Conservation (phyloP, 2,113 vertebrate species). For the Siphamia tubifer region DNA sequence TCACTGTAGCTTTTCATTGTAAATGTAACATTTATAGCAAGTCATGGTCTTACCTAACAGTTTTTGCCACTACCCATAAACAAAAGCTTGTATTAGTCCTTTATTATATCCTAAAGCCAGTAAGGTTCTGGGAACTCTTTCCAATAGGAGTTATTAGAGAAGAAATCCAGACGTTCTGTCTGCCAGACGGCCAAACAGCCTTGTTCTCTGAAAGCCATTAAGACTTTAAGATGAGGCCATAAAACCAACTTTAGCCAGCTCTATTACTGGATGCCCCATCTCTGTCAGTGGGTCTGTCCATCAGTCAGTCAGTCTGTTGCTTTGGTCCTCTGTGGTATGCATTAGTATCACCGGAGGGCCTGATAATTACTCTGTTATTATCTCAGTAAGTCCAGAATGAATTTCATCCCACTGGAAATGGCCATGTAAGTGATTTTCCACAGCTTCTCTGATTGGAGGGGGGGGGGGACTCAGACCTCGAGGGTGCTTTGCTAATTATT, state of each 20-base stretch:
- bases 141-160: constrained; percentile 50
- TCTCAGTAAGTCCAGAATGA: constrained; percentile 55
- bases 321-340: constrained; percentile 28
- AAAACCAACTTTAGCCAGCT: constrained; percentile 55
- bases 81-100: constrained; percentile 25
- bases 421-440: constrained; percentile 57
- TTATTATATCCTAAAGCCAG: constrained; percentile 40
- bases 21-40: constrained; percentile 13
- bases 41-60: constrained; percentile 1
- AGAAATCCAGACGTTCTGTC: constrained; percentile 62
- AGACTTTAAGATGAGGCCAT: constrained; percentile 66
- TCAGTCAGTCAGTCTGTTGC: constrained; percentile 12
- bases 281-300: constrained; percentile 18
- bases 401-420: constrained; percentile 52
- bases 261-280: constrained; percentile 32
- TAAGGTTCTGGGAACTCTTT: constrained; percentile 63
- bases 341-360: constrained; percentile 37
- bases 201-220: constrained; percentile 66
- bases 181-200: constrained; percentile 59
- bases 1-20: background rate
- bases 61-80: constrained; percentile 55
- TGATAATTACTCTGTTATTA: constrained; percentile 54
- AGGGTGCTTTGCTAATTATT: constrained; percentile 51
- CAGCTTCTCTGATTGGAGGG: background rate
- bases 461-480: constrained; percentile 11